Evolutionary conservation across 2,797 vertebrate genomes (phyloP), one percentile per base, ranked within the genome.

Genomic region (Megalops cyprinoides): DNA sequence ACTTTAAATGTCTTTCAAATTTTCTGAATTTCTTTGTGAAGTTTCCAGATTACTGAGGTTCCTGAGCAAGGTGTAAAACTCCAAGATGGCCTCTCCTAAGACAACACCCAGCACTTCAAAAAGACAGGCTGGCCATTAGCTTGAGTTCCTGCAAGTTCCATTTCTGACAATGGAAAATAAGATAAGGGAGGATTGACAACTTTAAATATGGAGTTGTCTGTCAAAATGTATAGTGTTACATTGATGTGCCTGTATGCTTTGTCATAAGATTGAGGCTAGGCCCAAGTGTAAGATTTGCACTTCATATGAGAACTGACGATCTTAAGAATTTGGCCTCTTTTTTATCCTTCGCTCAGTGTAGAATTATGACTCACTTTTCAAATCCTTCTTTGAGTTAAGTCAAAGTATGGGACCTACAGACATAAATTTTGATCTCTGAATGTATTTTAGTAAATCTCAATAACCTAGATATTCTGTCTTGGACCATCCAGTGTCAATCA

Each of bases 251-350:
- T 71, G 37, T 71, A 20, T 71, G 67, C n/a, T 39, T 44, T 65
- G 6, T 39, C 39, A 9, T 44, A 42, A 39, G 67, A 71, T 9
- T 71, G 37, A 71, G 67, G 67, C 67, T 39, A 44, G 39, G 2
- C 44, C 37, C 42, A 42, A 39, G 42, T 37, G 23, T 71, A n/a
- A 71, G 39, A 71, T 71, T 71, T 44, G 37, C 67, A 71, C 44
- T 71, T 71, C 39, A 71, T n/a, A 71, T 71, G 44, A 71, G 18
- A 44, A 8, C 67, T 44, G 67, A 71, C 71, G 67, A 71, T 44
- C 67, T 39, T n/a, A 44, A 71, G 67, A 42, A 44, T 67, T 71
- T 7, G 44, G 37, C 67, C n/a, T 71, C 20, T 18, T 53, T 53
- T 53, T 53, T 53, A 10, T 6, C 10, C 46, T 53, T 23, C 39